Percentiles rank a stretch among this genome's conserved stretches.
Conservation (phyloP, 2,113 vertebrate genomes). For the Urocitellus parryii region DNA sequence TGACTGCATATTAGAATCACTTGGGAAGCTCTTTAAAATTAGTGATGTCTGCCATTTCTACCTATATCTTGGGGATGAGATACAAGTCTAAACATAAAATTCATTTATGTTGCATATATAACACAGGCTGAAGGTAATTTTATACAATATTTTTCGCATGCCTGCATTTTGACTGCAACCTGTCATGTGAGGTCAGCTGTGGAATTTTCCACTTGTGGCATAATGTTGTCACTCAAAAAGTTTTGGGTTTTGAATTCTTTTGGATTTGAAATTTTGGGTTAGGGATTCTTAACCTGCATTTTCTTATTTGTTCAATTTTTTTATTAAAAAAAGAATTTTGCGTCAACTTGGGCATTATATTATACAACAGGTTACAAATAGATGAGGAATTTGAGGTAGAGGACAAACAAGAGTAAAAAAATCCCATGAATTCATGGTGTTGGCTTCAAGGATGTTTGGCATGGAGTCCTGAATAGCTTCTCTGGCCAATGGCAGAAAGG, state of each 20-base stretch:
- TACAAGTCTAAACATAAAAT: background rate
- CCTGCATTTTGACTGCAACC: background rate
- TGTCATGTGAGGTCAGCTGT: background rate
- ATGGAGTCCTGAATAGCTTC: background rate
- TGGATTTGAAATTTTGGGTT: background rate
- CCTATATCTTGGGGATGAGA: background rate
- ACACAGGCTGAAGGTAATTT: background rate
- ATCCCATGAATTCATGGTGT: background rate
- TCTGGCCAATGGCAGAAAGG: background rate
- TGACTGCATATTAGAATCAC: background rate
- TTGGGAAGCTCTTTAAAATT: conserved; percentile 8
- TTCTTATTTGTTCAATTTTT: conserved; percentile 9
- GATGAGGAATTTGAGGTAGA: conserved; percentile 26
- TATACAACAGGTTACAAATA: background rate
- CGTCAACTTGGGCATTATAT: background rate
- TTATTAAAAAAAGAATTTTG: background rate
- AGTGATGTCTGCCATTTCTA: background rate
- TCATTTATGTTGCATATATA: background rate
- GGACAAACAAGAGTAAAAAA: background rate
- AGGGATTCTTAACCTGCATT: background rate
- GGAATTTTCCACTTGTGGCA: background rate
- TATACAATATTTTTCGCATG: background rate
- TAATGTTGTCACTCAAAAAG: background rate
- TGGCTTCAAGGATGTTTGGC: background rate
- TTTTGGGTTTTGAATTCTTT: background rate